These are phyloP conservation scores for Taenioides sp. DNA, from an alignment of 2,797 vertebrate genomes.

Conservation along the genomic window DNA sequence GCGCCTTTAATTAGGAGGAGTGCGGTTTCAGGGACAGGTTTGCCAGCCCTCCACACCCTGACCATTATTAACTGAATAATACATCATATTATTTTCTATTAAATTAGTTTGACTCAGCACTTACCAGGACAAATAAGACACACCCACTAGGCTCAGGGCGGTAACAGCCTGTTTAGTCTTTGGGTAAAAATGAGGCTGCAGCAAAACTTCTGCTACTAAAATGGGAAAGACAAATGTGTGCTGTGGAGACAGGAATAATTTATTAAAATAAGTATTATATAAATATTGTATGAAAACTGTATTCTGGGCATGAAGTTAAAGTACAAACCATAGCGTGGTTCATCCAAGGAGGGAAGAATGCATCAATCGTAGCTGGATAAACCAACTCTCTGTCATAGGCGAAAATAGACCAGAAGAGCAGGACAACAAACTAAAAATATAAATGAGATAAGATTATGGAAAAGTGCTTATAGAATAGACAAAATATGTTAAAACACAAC, in stretches of 20 bases:
- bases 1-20: too few relatives aligned
- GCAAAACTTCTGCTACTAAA: conserved; percentile 78
- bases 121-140: conserved; percentile 86
- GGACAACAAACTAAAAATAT: conserved; percentile 72
- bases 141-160: conserved; percentile 61
- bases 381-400: conserved; percentile 85
- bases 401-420: conserved; percentile 86
- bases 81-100: not conserved
- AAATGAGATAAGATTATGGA: not conserved
- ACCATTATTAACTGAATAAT: not conserved
- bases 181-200: conserved; percentile 81
- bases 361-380: conserved; percentile 83
- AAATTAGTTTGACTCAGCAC: conserved; percentile 41
- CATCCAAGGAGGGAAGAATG: conserved; percentile 83
- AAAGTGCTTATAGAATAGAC: not conserved
- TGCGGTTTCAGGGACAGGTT: not conserved
- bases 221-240: conserved; percentile 83
- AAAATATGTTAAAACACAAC: too few relatives aligned
- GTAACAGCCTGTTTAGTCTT: conserved; percentile 77
- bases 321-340: conserved; percentile 88
- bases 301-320: not conserved
- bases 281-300: not conserved
- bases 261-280: too few relatives aligned
- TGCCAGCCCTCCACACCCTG: not conserved
- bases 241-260: conserved; percentile 60